Conservation (phyloP, 2,113 vertebrate species). For the Mirounga angustirostris region DNA sequence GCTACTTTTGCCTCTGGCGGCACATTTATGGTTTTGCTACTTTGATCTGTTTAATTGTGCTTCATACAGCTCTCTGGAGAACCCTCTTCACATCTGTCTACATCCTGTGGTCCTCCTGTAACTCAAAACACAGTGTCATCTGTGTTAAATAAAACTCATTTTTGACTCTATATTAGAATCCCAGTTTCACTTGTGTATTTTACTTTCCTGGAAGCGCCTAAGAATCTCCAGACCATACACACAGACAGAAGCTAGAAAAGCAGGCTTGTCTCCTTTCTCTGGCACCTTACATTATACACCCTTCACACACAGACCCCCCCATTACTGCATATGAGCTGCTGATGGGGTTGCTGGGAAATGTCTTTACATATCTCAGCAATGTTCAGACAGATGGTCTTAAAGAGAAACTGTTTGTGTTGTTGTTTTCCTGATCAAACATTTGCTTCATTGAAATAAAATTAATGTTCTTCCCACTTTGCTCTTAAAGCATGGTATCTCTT, state of each 20-base stretch:
- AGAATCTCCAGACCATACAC: background rate
- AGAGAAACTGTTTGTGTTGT: slow-evolving; percentile 74
- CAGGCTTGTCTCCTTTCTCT: background rate
- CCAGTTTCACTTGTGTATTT: slow-evolving; percentile 34
- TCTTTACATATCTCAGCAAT: slow-evolving; percentile 64
- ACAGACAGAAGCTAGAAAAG: background rate
- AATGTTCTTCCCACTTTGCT: slow-evolving; percentile 45
- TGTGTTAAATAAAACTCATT: background rate
- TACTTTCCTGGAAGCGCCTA: background rate
- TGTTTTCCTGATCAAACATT: slow-evolving; percentile 75
- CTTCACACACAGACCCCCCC: background rate
- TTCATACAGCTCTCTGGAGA: background rate
- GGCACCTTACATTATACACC: background rate
- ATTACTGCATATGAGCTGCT: background rate
- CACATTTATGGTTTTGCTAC: slow-evolving; percentile 15
- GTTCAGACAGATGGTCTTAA: slow-evolving; percentile 73
- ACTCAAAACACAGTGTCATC: background rate
- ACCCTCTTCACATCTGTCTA: background rate
- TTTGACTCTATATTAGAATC: background rate
- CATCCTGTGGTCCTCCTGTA: background rate
- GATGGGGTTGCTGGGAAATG: slow-evolving; percentile 26
- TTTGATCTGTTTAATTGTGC: slow-evolving; percentile 33
- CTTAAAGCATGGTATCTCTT: slow-evolving; percentile 13
- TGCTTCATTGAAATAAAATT: slow-evolving; percentile 69
- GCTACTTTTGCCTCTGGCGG: background rate